These are phyloP conservation scores for Perognathus longimembris DNA, from an alignment of 2,113 vertebrate genomes.

Conservation along the genomic window DNA sequence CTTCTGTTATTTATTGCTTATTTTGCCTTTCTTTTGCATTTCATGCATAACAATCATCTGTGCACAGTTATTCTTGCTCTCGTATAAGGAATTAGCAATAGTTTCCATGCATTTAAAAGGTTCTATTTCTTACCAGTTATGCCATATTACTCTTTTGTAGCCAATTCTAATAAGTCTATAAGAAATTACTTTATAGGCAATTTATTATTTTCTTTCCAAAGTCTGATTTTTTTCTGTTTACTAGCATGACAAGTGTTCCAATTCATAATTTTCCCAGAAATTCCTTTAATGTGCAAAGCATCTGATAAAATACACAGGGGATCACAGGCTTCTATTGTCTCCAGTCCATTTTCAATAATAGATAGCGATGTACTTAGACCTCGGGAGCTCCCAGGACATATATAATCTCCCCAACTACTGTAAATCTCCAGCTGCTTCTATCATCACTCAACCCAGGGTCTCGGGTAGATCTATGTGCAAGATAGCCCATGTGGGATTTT, in stretches of 20 bases:
- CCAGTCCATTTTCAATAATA: conserved; percentile 76
- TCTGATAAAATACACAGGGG: conserved; percentile 77
- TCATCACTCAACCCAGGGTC: conserved; percentile 53
- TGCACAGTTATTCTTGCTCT: conserved; percentile 30
- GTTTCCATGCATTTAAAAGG: conserved; percentile 38
- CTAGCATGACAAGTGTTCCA: conserved; percentile 54
- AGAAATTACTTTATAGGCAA: conserved; percentile 68
- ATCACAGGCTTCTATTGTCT: conserved; percentile 68
- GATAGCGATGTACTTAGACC: conserved; percentile 68
- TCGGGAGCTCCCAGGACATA: conserved; percentile 66
- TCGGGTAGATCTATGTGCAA: conserved; percentile 60
- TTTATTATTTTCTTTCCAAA: conserved; percentile 71
- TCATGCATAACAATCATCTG: conserved; percentile 26
- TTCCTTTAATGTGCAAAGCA: conserved; percentile 74
- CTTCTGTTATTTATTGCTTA: neutral
- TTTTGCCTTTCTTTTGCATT: conserved; percentile 31
- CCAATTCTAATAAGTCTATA: conserved; percentile 68
- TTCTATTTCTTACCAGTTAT: conserved; percentile 69
- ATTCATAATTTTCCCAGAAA: conserved; percentile 72
- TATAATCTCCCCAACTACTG: conserved; percentile 62
- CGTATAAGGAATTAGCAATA: conserved; percentile 46
- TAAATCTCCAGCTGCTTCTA: conserved; percentile 55
- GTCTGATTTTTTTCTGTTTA: conserved; percentile 52
- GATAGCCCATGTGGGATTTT: conserved; percentile 64
- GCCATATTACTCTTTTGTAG: conserved; percentile 70